A percentile compares a stretch with the other conserved stretches of the same genome.
phyloP scores from a whole-genome alignment of 2,888 invertebrate species.

The Campoletis raptor region DNA sequence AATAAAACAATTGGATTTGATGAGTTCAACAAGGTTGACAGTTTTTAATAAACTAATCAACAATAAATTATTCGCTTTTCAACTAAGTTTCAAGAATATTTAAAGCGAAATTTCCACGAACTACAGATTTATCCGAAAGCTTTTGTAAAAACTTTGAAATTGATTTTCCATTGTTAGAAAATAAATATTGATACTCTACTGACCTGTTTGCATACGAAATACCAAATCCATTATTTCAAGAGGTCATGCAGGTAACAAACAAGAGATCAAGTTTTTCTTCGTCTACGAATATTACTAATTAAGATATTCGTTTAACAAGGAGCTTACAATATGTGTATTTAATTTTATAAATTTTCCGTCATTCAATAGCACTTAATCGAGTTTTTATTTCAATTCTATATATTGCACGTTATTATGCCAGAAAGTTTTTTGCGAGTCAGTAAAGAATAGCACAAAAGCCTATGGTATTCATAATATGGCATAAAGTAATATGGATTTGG shows the following conservation, averaged over 20 bases:
- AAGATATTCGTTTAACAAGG: neutral
- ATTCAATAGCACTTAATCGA: neutral
- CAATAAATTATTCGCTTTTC: neutral
- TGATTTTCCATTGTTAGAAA: neutral
- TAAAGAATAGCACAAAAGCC: slow-evolving; percentile 10
- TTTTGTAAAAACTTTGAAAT: neutral
- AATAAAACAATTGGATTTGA: neutral
- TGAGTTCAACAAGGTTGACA: neutral
- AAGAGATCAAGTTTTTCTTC: neutral
- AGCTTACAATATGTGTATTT: neutral
- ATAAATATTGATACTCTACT: neutral
- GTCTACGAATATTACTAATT: neutral
- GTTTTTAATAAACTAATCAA: neutral
- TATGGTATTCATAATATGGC: neutral
- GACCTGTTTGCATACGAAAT: neutral
- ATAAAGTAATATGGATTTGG: neutral
- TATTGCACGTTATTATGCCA: neutral
- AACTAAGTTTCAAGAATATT: neutral
- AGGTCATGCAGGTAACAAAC: neutral
- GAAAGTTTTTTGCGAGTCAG: neutral
- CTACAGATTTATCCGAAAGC: neutral
- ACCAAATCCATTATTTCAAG: neutral
- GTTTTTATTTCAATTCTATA: neutral
- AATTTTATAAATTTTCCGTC: neutral
- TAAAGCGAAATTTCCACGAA: neutral